Base-by-base conservation (phyloP, 2,113 vertebrate genomes). In the Cariama cristata region DNA sequence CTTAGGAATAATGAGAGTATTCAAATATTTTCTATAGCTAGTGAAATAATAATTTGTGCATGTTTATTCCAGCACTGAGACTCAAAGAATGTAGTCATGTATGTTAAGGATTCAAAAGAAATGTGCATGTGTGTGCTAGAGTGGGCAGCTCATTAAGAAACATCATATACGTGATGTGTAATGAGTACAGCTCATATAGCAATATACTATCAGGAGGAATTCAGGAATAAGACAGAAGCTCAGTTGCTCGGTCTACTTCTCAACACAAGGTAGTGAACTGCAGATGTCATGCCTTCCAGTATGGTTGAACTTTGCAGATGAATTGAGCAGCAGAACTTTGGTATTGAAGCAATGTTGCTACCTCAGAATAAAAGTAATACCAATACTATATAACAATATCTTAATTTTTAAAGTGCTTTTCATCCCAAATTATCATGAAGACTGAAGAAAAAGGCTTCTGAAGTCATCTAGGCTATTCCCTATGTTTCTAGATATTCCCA, bases 51-150 rank as follows among this genome's bases (percentile, higher is more conserved):
- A 32, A 55, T 96, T 79, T 66, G 38, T 97, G 90, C 75, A 49
- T 96, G 59, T 93, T 96, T 96, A 86, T 93, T 95, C 80, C 59
- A 96, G 92, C 79, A 85, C 87, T 97, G 83, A 87, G 72, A 81
- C 83, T 96, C 26, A 26, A 84, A 79, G 72, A 96, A 67, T 80
- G 75, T 26, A 28, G 28, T 75, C 53, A 60, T 80, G 53, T 96
- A 86, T 97, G 94, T 93, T 84, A 97, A 77, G 58, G 77, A 74
- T 95, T 97, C 62, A 88, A 86, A 79, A 72, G 55, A 71, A 92
- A 73, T 12, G 18, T 68, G 19, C 38, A 6, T 60, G 66, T 58
- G 23, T 58, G 81, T 69, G 35, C 45, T 82, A 40, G 35, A 52
- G 14, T 1, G 45, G 47, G 42, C 47, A 79, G 30, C 40, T 93